These are phyloP conservation scores for Patella ulyssiponensis DNA, from an alignment of 2,888 invertebrate genomes.

Conservation along the genomic window DNA sequence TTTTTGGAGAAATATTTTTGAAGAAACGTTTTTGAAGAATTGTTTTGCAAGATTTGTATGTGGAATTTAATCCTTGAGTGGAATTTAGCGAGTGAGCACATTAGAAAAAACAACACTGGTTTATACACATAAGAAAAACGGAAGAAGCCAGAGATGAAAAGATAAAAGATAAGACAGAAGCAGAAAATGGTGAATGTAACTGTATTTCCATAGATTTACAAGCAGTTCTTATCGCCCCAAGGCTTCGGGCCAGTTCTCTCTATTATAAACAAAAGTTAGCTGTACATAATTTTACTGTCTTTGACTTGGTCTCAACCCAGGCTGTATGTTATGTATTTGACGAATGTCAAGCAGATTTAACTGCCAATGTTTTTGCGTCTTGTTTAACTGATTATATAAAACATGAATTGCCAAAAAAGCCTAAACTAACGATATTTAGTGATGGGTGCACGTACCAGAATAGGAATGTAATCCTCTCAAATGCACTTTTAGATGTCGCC, in stretches of 20 bases:
- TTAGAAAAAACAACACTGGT: too few species aligned
- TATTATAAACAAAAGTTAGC: background rate
- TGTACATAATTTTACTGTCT: constrained; percentile 4
- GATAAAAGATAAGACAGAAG: background rate
- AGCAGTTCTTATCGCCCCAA: background rate
- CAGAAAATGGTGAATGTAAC: background rate
- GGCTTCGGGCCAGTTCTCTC: background rate
- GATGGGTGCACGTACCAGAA: background rate
- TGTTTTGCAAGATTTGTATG: too few species aligned
- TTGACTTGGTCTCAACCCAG: background rate
- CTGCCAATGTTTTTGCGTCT: background rate
- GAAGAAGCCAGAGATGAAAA: background rate
- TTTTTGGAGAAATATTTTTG: too few species aligned
- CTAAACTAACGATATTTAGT: background rate
- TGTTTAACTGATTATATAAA: background rate
- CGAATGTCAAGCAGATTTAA: background rate
- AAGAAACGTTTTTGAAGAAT: too few species aligned
- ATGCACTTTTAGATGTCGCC: background rate
- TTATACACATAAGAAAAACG: background rate
- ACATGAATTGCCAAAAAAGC: background rate
- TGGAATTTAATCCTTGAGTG: too few species aligned
- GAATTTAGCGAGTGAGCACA: too few species aligned
- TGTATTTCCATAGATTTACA: background rate
- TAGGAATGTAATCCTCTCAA: background rate
- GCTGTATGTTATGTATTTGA: background rate